Evolutionary conservation across 2,888 invertebrate genomes (phyloP).

Genomic region (Amiota communis): DNA sequence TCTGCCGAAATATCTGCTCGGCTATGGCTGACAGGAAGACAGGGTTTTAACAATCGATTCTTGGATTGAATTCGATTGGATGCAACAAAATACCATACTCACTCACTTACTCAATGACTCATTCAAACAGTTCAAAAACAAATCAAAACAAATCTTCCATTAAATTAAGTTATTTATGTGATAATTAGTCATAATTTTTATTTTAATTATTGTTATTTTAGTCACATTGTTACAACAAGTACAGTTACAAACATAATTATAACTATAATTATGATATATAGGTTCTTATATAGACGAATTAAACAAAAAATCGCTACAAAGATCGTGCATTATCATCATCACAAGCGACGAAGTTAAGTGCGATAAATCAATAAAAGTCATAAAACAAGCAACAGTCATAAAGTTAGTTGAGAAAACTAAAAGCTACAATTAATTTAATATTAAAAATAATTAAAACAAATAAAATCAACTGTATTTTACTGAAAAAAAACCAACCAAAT

Average conservation of each 20-base stretch:
- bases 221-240: neutral
- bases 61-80: neutral
- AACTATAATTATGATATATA: no score
- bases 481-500: no score
- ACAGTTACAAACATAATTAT: neutral
- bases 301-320: conserved; percentile 39
- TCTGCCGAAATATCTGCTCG: conserved; percentile 90
- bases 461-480: no score
- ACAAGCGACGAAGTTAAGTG: conserved; percentile 24
- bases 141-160: conserved; percentile 41
- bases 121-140: conserved; percentile 46
- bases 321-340: neutral
- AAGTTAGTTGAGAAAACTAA: conserved; percentile 47
- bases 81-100: neutral
- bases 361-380: conserved; percentile 38
- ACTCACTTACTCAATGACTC: neutral
- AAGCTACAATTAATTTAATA: neutral
- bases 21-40: conserved; percentile 79
- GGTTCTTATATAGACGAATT: neutral
- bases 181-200: conserved; percentile 53
- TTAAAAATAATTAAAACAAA: no score
- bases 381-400: conserved; percentile 62
- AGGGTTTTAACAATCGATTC: neutral
- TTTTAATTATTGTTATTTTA: neutral
- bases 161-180: conserved; percentile 59